Conservation (phyloP, 2,888 invertebrate species). For the Pilophorus perplexus region DNA sequence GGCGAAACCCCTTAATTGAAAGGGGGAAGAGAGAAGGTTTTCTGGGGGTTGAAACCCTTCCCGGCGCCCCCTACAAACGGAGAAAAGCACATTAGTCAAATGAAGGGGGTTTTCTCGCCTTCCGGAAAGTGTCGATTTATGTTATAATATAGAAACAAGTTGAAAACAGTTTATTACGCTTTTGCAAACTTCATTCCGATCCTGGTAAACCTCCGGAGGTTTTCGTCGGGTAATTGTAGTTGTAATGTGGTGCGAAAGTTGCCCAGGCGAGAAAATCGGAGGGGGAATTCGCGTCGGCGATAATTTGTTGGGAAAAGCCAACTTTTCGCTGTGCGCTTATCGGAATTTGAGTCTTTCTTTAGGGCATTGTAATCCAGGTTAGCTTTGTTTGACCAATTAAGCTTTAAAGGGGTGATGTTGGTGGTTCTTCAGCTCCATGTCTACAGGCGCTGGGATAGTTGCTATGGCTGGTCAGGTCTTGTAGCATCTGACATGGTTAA, state of each 20-base stretch:
- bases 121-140: constrained; percentile 29
- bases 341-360: no score
- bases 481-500: no score
- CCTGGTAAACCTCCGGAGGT: neutral
- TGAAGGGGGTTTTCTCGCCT: constrained; percentile 23
- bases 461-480: no score
- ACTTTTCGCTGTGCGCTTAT: no score
- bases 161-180: no score
- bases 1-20: neutral
- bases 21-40: neutral
- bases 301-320: constrained; percentile 22
- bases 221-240: constrained; percentile 13
- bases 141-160: constrained; percentile 36
- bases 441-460: no score
- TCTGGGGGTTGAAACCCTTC: neutral
- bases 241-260: constrained; percentile 24
- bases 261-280: constrained; percentile 6
- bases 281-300: constrained; percentile 26
- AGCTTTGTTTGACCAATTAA: no score
- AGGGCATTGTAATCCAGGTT: no score
- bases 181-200: no score
- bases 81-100: constrained; percentile 37
- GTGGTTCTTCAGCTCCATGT: no score
- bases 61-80: no score
- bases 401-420: no score